phyloP scores from a whole-genome alignment of 2,113 vertebrate species.

The Pithys albifrons region DNA sequence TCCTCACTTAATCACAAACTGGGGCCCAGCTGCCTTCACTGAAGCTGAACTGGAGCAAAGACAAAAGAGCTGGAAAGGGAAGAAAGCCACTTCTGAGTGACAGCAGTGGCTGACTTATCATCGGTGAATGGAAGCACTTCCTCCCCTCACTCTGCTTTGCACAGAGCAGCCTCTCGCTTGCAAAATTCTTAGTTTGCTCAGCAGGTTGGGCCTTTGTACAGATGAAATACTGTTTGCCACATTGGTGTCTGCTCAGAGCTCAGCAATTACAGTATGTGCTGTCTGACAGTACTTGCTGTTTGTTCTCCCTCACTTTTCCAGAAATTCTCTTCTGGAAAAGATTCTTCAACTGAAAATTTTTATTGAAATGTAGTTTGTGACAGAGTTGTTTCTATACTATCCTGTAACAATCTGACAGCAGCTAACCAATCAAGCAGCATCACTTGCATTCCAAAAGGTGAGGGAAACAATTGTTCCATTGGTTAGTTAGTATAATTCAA shows the following conservation, averaged over 20 bases:
- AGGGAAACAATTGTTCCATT: background rate
- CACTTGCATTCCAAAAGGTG: background rate
- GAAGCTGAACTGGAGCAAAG: conserved; percentile 86
- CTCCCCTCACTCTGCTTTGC: background rate
- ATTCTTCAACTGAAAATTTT: background rate
- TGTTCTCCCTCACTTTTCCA: background rate
- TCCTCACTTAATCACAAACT: conserved; percentile 88
- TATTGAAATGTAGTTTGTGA: background rate
- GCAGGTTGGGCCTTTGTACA: conserved; percentile 1
- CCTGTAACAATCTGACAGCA: background rate
- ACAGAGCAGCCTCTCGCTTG: background rate
- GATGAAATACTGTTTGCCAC: background rate
- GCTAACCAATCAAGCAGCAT: background rate
- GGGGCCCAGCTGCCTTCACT: conserved; percentile 92
- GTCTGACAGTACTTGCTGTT: background rate
- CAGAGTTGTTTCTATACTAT: background rate
- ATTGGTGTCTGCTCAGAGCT: background rate
- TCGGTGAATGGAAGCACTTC: background rate
- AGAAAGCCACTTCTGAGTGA: conserved; percentile 76
- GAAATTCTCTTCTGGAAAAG: background rate
- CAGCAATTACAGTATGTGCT: background rate
- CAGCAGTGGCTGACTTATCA: rapidly evolving
- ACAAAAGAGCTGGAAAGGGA: conserved; percentile 90
- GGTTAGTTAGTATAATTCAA: background rate
- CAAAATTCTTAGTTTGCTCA: conserved; percentile 17